Base-by-base conservation (phyloP, 2,113 vertebrate genomes). In the Poicephalus gulielmi region DNA sequence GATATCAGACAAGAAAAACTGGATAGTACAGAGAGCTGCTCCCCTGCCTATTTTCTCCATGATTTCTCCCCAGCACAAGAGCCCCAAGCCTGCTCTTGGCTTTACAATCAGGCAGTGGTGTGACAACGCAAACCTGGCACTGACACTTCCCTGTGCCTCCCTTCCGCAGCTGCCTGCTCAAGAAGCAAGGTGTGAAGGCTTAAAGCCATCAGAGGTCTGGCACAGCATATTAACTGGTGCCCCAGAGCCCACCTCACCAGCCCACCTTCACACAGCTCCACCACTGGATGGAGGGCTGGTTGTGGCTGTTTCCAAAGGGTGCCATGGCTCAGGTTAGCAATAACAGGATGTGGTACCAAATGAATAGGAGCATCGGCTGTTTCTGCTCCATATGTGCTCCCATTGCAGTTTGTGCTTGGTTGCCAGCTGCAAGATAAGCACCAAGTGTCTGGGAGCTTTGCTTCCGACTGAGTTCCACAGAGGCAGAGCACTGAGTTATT, bases 241-340 rank as follows among this genome's bases (percentile, higher is more conserved):
- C 41, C 55, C 15, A 17, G 23, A 57, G 53, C 55, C 28, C 68
- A 28, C 9, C 35, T 35, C 68, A 41, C 10, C 60, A 33, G 59
- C 37, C 25, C 37, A 47, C 43, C n/a, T 31, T 55, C 59, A 25
- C 63, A n/a, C 25, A 59, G 60, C 44, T n/a, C 37, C 71, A 37
- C 19, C 25, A 4, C 13, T 2, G 14, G 0, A 0, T 16, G 19
- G 50, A 10, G 3, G 17, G 46, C 70, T 47, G 60, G 23, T 2
- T 37, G 43, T 27, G 46, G 62, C 67, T 59, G 33, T 27, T 88
- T 19, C 1, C 2, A 35, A 46, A 41, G 39, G 16, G 22, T 43
- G 47, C 43, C 17, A 3, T 2, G 49, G 59, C 60, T 41, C 12
- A 35, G 9, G 11, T 30, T 50, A 37, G 53, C 81, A 59, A 7